Evolutionary conservation across 1,140 invertebrate genomes (phyloP).

Genomic region (Drosophila dunni): DNA sequence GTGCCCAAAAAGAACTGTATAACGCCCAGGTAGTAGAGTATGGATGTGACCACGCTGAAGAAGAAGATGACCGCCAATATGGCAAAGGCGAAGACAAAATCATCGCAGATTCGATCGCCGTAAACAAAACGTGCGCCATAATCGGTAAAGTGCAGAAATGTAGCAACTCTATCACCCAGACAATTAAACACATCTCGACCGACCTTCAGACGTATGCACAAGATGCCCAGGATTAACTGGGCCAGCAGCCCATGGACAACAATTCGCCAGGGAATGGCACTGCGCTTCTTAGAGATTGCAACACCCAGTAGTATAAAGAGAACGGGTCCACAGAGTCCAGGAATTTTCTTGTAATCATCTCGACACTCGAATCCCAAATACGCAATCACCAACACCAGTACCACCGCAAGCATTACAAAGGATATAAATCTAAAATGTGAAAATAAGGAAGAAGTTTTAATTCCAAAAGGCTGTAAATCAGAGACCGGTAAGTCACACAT

Average conservation of each 20-base stretch:
- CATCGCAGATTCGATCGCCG: slow-evolving; percentile 88
- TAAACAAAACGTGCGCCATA: slow-evolving; percentile 94
- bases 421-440: slow-evolving; percentile 31
- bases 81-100: slow-evolving; percentile 91
- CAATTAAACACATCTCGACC: slow-evolving; percentile 91
- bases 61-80: slow-evolving; percentile 95
- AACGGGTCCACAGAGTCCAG: slow-evolving; percentile 85
- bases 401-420: slow-evolving; percentile 23
- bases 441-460: not conserved
- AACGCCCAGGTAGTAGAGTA: slow-evolving; percentile 93
- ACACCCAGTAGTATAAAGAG: slow-evolving; percentile 85
- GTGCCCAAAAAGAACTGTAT: slow-evolving; percentile 93
- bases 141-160: slow-evolving; percentile 91
- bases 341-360: not conserved
- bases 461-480: too few relatives aligned
- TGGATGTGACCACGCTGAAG: slow-evolving; percentile 92
- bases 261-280: slow-evolving; percentile 89
- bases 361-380: slow-evolving; percentile 45
- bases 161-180: slow-evolving; percentile 90
- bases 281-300: slow-evolving; percentile 86
- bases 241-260: slow-evolving; percentile 91
- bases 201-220: slow-evolving; percentile 92
- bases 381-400: not conserved
- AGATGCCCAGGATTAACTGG: slow-evolving; percentile 93
- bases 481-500: too few relatives aligned